Conservation (phyloP, 2,888 invertebrate species). For the Listrodromus nycthemerus region DNA sequence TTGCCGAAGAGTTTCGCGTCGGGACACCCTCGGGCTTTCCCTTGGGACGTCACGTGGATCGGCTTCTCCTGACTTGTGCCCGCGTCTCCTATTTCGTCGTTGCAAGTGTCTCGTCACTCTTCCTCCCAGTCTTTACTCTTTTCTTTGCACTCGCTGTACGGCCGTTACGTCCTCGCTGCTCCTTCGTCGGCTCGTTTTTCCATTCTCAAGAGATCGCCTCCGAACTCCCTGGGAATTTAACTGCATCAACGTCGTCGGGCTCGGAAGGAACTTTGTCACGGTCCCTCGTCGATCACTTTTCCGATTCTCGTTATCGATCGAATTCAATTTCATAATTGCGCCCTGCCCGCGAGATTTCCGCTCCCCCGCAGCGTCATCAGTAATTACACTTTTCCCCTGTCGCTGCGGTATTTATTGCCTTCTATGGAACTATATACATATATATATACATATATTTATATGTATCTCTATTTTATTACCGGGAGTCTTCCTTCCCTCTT, state of each 20-base stretch:
- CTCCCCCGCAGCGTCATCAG: constrained; percentile 1
- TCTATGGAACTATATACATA: no score
- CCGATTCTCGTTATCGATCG: constrained; percentile 39
- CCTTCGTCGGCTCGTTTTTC: constrained; percentile 1
- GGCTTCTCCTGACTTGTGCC: constrained; percentile 47
- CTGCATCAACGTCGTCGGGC: constrained; percentile 12
- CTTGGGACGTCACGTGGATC: constrained; percentile 40
- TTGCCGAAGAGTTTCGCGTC: constrained; percentile 46
- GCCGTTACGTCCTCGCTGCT: constrained; percentile 4
- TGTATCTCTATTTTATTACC: neutral
- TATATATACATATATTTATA: constrained; percentile 3
- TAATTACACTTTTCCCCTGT: constrained; percentile 2
- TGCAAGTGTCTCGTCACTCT: constrained; percentile 59
- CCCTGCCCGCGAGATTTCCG: neutral
- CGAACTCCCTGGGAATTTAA: constrained; percentile 29
- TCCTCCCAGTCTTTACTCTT: constrained; percentile 17
- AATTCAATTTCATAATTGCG: constrained; percentile 28
- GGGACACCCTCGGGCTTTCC: constrained; percentile 34
- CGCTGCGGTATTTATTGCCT: neutral
- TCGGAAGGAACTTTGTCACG: neutral
- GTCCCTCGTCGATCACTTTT: neutral
- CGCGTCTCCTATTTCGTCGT: constrained; percentile 54
- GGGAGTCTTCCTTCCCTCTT: constrained; percentile 1
- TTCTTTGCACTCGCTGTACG: neutral
- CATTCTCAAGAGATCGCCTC: constrained; percentile 28